Conservation (phyloP, 2,888 invertebrate species). For the Atherix ibis region DNA sequence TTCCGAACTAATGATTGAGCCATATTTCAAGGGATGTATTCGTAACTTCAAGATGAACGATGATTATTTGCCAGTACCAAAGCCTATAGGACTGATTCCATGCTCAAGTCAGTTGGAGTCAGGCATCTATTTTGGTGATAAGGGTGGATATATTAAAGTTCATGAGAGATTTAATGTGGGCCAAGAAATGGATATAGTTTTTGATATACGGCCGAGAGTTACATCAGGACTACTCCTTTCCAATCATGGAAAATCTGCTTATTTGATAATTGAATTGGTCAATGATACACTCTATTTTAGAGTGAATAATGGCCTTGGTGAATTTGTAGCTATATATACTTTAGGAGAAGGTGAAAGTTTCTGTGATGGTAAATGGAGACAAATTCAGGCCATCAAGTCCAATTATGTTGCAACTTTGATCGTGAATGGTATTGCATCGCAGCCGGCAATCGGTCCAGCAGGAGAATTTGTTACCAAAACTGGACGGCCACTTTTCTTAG, state of each 20-base stretch:
- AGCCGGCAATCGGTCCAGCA: conserved; percentile 52
- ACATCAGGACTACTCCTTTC: conserved; percentile 72
- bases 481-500: conserved; percentile 73
- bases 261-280: conserved; percentile 70
- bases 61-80: conserved; percentile 38
- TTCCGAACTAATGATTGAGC: too few species aligned
- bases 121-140: conserved; percentile 72
- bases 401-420: conserved; percentile 77
- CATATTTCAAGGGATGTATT: conserved; percentile 73
- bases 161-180: conserved; percentile 66
- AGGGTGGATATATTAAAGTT: conserved; percentile 53
- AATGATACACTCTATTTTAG: conserved; percentile 71
- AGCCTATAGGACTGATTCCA: conserved; percentile 48
- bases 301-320: conserved; percentile 62
- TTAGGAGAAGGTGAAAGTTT: conserved; percentile 50
- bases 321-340: conserved; percentile 55
- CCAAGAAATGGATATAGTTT: conserved; percentile 54
- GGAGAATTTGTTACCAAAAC: conserved; percentile 58
- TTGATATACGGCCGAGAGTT: conserved; percentile 77
- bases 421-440: conserved; percentile 64
- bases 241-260: conserved; percentile 70
- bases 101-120: conserved; percentile 65
- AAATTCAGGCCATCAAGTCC: conserved; percentile 66
- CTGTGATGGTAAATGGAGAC: conserved; percentile 95
- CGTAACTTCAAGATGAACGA: conserved; percentile 58